These are phyloP conservation scores for Propithecus perrieri DNA, from an alignment of 2,797 vertebrate species.

Conservation along the genomic window DNA sequence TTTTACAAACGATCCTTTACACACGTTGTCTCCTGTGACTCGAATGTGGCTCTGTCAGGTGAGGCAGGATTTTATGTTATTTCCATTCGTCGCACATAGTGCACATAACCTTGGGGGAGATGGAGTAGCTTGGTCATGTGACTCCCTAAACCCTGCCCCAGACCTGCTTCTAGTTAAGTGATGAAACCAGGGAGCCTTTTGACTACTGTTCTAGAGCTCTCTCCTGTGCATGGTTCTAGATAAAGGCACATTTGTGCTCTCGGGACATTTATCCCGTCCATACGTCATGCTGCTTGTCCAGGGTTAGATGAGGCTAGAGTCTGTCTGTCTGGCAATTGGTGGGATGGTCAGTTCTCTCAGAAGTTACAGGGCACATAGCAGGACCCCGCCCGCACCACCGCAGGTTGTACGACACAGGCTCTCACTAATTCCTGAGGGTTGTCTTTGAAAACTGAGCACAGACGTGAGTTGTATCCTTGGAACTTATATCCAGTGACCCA, in stretches of 20 bases:
- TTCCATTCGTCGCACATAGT: background rate
- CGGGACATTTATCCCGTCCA: background rate
- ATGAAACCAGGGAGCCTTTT: background rate
- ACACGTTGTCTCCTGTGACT: background rate
- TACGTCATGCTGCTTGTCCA: background rate
- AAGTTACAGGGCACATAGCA: background rate
- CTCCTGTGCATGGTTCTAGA: background rate
- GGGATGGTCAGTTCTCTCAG: background rate
- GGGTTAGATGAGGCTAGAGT: background rate
- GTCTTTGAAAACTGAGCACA: background rate
- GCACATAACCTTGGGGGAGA: background rate
- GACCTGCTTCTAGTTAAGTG: background rate
- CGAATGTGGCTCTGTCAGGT: fast-evolving
- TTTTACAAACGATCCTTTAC: background rate
- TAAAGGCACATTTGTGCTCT: background rate
- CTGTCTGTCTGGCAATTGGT: background rate
- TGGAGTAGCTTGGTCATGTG: background rate
- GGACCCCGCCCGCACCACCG: background rate
- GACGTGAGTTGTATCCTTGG: background rate
- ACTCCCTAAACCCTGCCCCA: background rate
- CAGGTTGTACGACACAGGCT: background rate
- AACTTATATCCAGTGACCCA: background rate
- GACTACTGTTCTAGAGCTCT: background rate
- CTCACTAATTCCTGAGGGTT: background rate
- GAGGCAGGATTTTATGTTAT: background rate